Evolutionary conservation across 1,140 invertebrate genomes (phyloP).

Genomic region (Bombus pascuorum): DNA sequence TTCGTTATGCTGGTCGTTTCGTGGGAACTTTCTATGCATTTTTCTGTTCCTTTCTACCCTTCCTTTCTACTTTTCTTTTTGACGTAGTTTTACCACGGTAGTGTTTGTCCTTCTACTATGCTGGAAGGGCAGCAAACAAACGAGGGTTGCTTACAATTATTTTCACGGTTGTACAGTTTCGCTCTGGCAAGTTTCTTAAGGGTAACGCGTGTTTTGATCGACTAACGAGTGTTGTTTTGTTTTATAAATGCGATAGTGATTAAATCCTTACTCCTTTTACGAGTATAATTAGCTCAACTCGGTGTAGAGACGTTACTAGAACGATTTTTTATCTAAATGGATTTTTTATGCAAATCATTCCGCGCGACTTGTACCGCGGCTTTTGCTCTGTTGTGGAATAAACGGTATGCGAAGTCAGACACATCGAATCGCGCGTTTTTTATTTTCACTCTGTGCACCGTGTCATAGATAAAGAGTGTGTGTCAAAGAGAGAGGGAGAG

Average conservation of each 20-base stretch:
- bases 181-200: not conserved
- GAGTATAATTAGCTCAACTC: too few relatives aligned
- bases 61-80: too few relatives aligned
- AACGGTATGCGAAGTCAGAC: not conserved
- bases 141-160: not conserved
- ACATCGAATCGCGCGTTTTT: not conserved
- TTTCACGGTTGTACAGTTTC: not conserved
- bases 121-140: not conserved
- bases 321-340: not conserved
- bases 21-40: not conserved
- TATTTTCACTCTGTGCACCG: not conserved
- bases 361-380: not conserved
- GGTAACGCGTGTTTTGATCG: not conserved
- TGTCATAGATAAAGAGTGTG: not conserved
- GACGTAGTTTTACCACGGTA: not conserved
- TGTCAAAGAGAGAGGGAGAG: too few relatives aligned
- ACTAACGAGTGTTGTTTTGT: not conserved
- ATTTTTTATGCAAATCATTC: conserved; percentile 1
- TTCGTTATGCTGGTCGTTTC: not conserved
- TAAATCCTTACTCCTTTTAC: not conserved
- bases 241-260: not conserved
- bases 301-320: not conserved
- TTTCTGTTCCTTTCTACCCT: not conserved
- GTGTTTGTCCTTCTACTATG: not conserved
- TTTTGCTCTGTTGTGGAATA: not conserved